Evolutionary conservation across 1,140 invertebrate genomes (phyloP).

Genomic region (Heliothis subflexa): DNA sequence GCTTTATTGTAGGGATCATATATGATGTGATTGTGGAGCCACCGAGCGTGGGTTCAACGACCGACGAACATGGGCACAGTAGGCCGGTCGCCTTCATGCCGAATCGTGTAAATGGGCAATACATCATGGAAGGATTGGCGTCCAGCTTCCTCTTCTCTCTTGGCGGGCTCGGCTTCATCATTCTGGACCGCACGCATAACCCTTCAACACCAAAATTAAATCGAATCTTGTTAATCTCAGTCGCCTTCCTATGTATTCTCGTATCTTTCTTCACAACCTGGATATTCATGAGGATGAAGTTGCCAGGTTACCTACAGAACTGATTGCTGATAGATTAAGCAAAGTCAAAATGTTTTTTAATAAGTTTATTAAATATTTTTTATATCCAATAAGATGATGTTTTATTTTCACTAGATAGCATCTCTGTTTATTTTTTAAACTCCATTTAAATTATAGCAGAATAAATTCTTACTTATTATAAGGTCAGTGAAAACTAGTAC

Average conservation of each 20-base stretch:
- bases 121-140: slow-evolving; percentile 99
- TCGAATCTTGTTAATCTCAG: slow-evolving; percentile 95
- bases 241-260: slow-evolving; percentile 97
- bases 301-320: slow-evolving; percentile 92
- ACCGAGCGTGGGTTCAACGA: slow-evolving; percentile 98
- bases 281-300: slow-evolving; percentile 99
- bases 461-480: no score
- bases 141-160: slow-evolving; percentile 98
- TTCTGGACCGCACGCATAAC: slow-evolving; percentile 97
- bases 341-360: slow-evolving; percentile 56
- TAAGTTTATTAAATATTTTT: slow-evolving; percentile 78
- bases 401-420: slow-evolving; percentile 18
- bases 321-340: slow-evolving; percentile 66
- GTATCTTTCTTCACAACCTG: slow-evolving; percentile 98
- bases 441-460: no score
- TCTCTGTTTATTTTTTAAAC: not conserved
- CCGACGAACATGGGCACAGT: slow-evolving; percentile 98
- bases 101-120: slow-evolving; percentile 99
- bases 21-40: slow-evolving; percentile 99
- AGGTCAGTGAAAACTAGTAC: no score
- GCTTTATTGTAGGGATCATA: slow-evolving; percentile 93
- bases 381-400: slow-evolving; percentile 47
- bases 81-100: slow-evolving; percentile 99
- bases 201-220: slow-evolving; percentile 97
- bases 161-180: slow-evolving; percentile 98